Base-by-base conservation (phyloP, 2,888 invertebrate genomes). In the Strigamia crassipes region DNA sequence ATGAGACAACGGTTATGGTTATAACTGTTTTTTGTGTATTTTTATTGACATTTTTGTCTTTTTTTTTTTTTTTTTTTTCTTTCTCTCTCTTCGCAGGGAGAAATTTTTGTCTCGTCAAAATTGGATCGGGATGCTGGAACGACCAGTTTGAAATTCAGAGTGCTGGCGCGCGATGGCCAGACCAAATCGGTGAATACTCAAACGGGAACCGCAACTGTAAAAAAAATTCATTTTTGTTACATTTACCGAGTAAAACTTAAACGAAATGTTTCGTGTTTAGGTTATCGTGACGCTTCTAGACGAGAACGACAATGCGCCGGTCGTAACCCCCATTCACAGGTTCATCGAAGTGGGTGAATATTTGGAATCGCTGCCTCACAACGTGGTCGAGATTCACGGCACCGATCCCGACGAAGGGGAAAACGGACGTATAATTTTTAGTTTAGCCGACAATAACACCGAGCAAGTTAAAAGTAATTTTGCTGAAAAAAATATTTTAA, bases 221-320 rank as follows among this genome's bases (percentile, higher is more conserved):
- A 46, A 46, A 46, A 0, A 15, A 13, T 13, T 15, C 1, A 15
- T 46, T 46, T 0, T 10, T 46, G 12, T 73, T 21, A n/a, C 1
- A 73, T 4, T 18, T 73, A 1, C 4, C 13, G 12, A 18, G 15
- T 73, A 73, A 18, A 18, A n/a, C 21, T 73, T 5, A 0, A n/a
- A 13, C 9, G 13, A n/a, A 18, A n/a, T 73, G 4, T 31, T 73
- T 21, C 21, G 13, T 21, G 8, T 73, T n/a, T 18, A 77, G 31
- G 41, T 79, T n/a, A 41, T 13, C 21, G 21, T 79, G 0, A 34
- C n/a, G 15, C n/a, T 79, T 41, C 13, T 18, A 5, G 79, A 79
- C 21, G 79, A 5, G 13, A 79, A 79, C 12, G 79, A 79, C 18
- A 79, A 79, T 41, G 41, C 34, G 3, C 79, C 79, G 10, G 77